Evolutionary conservation across 2,888 invertebrate genomes (phyloP).

Genomic region (Altica lythri): DNA sequence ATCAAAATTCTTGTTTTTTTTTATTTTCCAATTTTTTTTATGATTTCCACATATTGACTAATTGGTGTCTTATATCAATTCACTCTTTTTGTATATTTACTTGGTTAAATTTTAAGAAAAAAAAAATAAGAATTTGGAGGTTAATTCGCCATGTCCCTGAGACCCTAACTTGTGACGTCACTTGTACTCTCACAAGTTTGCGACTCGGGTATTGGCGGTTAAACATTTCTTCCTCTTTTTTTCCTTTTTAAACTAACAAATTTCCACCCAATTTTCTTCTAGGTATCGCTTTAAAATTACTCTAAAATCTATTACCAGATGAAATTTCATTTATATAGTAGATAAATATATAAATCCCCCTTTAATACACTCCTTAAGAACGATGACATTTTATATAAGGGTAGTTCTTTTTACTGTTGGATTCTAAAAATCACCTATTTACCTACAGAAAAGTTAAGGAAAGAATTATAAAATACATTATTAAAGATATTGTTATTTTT

Average conservation of each 20-base stretch:
- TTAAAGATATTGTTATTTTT: too few relatives aligned
- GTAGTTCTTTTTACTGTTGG: background rate
- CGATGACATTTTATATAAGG: too few relatives aligned
- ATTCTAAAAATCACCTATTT: too few relatives aligned
- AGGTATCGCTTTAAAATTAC: too few relatives aligned
- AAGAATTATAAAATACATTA: too few relatives aligned
- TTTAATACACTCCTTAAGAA: too few relatives aligned
- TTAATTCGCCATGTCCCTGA: constrained; percentile 73
- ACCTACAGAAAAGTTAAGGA: too few relatives aligned
- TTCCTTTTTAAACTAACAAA: constrained; percentile 19
- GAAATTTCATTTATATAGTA: too few relatives aligned
- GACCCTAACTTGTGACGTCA: constrained; percentile 77
- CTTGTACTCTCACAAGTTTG: constrained; percentile 71
- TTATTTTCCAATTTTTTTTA: constrained; percentile 26
- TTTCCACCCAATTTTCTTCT: too few relatives aligned
- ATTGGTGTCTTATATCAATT: constrained; percentile 1
- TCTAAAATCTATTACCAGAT: too few relatives aligned
- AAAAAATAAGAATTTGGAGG: constrained; percentile 36
- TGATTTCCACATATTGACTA: constrained; percentile 12
- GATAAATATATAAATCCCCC: too few relatives aligned
- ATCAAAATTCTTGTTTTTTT: constrained; percentile 39
- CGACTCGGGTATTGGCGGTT: constrained; percentile 71
- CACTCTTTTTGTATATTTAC: constrained; percentile 35
- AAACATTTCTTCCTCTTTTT: constrained; percentile 36
- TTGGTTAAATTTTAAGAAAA: constrained; percentile 30